Conservation (phyloP, 2,113 vertebrate genomes). For the Hemiscyllium ocellatum region DNA sequence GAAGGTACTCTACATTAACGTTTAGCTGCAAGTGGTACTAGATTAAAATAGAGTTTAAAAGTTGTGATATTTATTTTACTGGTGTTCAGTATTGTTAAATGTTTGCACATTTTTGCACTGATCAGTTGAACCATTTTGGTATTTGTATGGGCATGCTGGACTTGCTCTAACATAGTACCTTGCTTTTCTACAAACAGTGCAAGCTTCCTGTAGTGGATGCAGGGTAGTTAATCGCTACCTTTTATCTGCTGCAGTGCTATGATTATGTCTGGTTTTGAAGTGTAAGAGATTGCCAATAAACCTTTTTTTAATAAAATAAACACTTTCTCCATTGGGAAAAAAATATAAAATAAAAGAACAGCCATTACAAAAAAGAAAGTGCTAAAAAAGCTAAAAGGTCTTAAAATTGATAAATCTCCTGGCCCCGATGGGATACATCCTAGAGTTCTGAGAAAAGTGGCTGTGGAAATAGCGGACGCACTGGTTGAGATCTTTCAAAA, state of each 20-base stretch:
- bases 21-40: background rate
- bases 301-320: slow-evolving; percentile 5
- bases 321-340: no score
- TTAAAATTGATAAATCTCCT: no score
- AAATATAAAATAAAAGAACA: no score
- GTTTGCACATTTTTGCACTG: slow-evolving; percentile 35
- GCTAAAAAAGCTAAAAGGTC: no score
- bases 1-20: slow-evolving; percentile 14
- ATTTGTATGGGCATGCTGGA: slow-evolving; percentile 35
- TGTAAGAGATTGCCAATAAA: slow-evolving; percentile 28
- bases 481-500: no score
- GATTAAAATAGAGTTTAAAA: background rate
- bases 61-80: slow-evolving; percentile 26
- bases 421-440: no score
- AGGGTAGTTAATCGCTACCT: background rate
- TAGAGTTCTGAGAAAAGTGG: no score
- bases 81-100: slow-evolving; percentile 21
- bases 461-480: no score
- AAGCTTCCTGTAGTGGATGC: background rate
- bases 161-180: slow-evolving; percentile 27
- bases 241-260: slow-evolving; percentile 8
- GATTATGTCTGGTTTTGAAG: background rate
- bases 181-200: background rate
- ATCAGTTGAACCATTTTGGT: slow-evolving; percentile 24
- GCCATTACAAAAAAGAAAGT: no score